Base-by-base conservation (phyloP, 1,140 invertebrate species). In the Anastrepha obliqua region DNA sequence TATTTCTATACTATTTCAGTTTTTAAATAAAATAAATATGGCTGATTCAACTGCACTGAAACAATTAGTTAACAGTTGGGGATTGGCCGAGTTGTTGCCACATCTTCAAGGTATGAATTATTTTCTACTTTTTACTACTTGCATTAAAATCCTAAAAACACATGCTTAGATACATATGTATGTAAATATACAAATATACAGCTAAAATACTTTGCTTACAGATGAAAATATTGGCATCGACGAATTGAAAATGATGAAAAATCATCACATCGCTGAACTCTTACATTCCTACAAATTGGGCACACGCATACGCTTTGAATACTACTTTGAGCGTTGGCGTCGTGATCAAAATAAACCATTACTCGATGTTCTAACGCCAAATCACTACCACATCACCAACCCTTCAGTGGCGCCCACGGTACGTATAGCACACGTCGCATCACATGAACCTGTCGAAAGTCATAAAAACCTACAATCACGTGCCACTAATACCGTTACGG, bases 151-250 rank as follows among this genome's bases (percentile, higher is more conserved):
- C 0, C 15, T 62, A 62, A 1, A 62, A 15, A 62, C 60, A 62
- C 55, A 58, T 58, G 13, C 13, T 58, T 62, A 62, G 9, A 67
- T 9, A 39, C 64, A 67, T 11, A 29, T 67, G 60, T 62, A 62
- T 9, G 60, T 62, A 62, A 29, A 47, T 17, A 81, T 11, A 0
- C 17, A 20, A 81, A 55, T 58, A 0, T 51, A 17, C 47, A 51
- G n/a, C 47, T 55, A 6, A 55, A 55, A 55, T 2, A 20, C 29
- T 58, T 44, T 60, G 29, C 29, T 62, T 85, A 55, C 59, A 89
- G 91, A 91, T 86, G 91, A 92, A 62, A 90, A 89, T 67, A 91
- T 92, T 62, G 90, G 90, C n/a, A 90, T 89, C 58, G 91, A 92
- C 55, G 91, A 91, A 51, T 60, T 92, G 85, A 90, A 91, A 86